A percentile compares a stretch with the other conserved stretches of the same genome.
Conservation (phyloP, 23 tunicate species). For the Ciona savignyi region DNA sequence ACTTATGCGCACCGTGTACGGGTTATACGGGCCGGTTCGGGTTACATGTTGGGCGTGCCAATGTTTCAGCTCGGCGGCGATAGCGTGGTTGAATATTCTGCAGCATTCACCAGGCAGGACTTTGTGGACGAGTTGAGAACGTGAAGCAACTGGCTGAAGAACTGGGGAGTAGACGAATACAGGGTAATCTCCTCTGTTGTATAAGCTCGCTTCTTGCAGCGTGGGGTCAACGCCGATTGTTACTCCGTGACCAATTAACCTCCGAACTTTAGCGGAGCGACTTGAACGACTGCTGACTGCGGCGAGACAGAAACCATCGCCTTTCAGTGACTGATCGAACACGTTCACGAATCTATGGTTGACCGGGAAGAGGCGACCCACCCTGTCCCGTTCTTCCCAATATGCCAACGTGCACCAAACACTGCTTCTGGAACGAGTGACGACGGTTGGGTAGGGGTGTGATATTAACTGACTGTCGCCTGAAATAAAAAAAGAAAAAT, state of each 20-base stretch:
- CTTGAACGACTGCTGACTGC: neutral
- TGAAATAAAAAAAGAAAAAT: neutral
- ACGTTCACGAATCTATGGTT: slow-evolving; percentile 11
- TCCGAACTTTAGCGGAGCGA: slow-evolving; percentile 2
- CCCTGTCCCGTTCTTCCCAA: slow-evolving; percentile 20
- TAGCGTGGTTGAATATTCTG: neutral
- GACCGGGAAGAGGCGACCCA: slow-evolving; percentile 24
- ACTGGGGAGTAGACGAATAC: slow-evolving; percentile 20
- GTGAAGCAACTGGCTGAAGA: slow-evolving; percentile 4
- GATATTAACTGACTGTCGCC: neutral
- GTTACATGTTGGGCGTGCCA: too few species aligned
- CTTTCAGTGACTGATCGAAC: slow-evolving; percentile 5
- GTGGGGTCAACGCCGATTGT: slow-evolving; percentile 7
- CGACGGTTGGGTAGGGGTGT: slow-evolving; percentile 11
- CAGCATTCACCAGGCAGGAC: slow-evolving; percentile 6
- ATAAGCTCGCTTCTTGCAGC: slow-evolving; percentile 3
- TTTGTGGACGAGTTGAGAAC: slow-evolving; percentile 12
- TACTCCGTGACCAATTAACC: slow-evolving; percentile 14
- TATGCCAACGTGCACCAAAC: slow-evolving; percentile 19
- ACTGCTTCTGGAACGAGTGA: neutral
- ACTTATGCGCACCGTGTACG: slow-evolving; percentile 98
- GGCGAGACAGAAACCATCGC: slow-evolving; percentile 26
- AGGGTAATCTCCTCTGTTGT: slow-evolving; percentile 16
- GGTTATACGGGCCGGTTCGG: too few species aligned
- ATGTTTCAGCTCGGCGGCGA: slow-evolving; percentile 9